Conservation (phyloP, 1,140 invertebrate species). For the Diuraphis noxia region DNA sequence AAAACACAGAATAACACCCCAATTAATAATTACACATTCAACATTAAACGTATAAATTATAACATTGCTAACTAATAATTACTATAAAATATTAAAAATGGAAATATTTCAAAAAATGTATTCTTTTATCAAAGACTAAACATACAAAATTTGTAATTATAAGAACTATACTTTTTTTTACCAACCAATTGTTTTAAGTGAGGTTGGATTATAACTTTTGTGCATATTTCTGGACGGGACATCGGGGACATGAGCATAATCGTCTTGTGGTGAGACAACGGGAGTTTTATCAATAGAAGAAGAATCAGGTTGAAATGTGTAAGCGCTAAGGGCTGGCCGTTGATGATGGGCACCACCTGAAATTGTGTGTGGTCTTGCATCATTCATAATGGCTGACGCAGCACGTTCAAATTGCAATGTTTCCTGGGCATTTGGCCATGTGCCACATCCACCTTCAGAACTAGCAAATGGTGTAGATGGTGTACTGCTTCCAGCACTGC, state of each 20-base stretch:
- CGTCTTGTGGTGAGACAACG: constrained; percentile 54
- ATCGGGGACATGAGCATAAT: constrained; percentile 50
- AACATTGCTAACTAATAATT: too few relatives aligned
- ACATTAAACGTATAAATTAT: neutral
- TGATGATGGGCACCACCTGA: constrained; percentile 76
- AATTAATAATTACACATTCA: neutral
- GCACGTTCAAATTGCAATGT: constrained; percentile 75
- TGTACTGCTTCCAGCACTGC: constrained; percentile 61
- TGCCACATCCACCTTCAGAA: constrained; percentile 64
- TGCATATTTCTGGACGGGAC: constrained; percentile 43
- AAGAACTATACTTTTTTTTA: neutral
- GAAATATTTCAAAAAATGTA: neutral
- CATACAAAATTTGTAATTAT: neutral
- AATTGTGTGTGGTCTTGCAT: constrained; percentile 85
- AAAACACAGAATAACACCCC: neutral
- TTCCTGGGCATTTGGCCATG: constrained; percentile 84
- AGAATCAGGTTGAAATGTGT: constrained; percentile 79
- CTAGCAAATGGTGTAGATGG: constrained; percentile 61
- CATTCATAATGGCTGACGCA: constrained; percentile 72
- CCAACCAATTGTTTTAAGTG: constrained; percentile 32
- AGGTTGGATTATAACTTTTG: constrained; percentile 27
- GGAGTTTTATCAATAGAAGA: constrained; percentile 56
- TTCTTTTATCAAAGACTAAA: neutral
- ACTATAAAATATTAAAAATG: neutral
- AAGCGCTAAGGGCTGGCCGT: constrained; percentile 82